Base-by-base conservation (phyloP, 1,140 invertebrate species). In the Ostrea edulis region DNA sequence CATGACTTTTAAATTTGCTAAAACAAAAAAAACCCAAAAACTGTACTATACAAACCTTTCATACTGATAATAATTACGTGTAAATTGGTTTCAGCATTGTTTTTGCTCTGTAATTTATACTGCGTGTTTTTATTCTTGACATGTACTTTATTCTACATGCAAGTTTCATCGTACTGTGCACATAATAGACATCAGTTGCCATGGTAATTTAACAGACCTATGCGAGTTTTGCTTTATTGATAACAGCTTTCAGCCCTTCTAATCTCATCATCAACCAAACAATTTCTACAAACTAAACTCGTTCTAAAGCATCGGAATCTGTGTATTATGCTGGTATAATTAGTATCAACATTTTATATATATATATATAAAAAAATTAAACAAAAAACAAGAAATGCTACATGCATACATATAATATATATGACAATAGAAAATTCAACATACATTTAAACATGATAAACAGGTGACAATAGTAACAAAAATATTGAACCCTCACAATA, bases 331-430 rank as follows among this genome's bases (percentile, higher is more conserved):
- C 68, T 77, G 12, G 68, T 3, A 77, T 77, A 14, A 77, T 77
- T 77, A 14, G 68, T 77, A 77, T 25, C 35, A 20, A 20, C 25
- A 77, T 25, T 29, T 77, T 29, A 29, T 29, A 29, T 77, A 77
- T 0, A 35, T 29, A 35, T 29, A 77, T 29, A 77, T 29, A 77
- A 77, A 14, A 8, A 29, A 2, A 3, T 29, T 29, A 71, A 77
- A 77, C 29, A 77, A 77, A 68, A 77, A 77, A 77, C 68, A 77
- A 77, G 11, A 77, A 77, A 77, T 77, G 25, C 68, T 77, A 77
- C 12, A 25, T 20, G 25, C 68, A 77, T 77, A 62, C 55, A 62
- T 20, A 62, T 17, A 20, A 62, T 20, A 62, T 17, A 20, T 62
- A 62, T 17, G 55, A 62, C 55, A 29, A 77, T 77, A 77, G 14